Percentiles rank a stretch among this genome's conserved stretches.
Evolutionary conservation across 2,888 invertebrate genomes (phyloP).

Genomic region (Trichogramma evanescens): DNA sequence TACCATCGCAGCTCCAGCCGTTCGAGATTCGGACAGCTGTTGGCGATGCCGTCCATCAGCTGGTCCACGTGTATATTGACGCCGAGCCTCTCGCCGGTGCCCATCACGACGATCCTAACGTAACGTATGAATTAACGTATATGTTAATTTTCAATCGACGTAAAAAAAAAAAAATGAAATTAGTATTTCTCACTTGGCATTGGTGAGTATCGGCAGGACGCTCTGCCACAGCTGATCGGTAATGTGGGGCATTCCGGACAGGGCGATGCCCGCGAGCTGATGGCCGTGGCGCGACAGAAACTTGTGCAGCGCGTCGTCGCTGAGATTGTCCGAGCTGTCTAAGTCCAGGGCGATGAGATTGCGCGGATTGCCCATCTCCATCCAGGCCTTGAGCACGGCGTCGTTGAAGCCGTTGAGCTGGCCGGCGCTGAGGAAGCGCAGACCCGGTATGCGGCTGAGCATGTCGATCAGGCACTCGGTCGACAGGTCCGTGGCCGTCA

Average conservation of each 20-base stretch:
- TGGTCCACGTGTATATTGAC: conserved; percentile 97
- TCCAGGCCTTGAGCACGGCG: conserved; percentile 84
- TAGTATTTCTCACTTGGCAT: conserved; percentile 68
- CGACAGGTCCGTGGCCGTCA: conserved; percentile 93
- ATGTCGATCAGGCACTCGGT: conserved; percentile 90
- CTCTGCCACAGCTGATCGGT: conserved; percentile 98
- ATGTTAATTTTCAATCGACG: background rate
- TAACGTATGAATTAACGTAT: no score
- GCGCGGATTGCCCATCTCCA: conserved; percentile 73
- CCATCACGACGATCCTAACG: conserved; percentile 88
- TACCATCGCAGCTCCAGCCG: conserved; percentile 96
- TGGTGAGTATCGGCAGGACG: conserved; percentile 82
- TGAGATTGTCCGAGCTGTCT: conserved; percentile 90
- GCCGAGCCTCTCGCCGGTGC: conserved; percentile 91
- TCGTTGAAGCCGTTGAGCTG: conserved; percentile 98
- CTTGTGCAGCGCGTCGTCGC: conserved; percentile 86
- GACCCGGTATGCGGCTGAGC: conserved; percentile 75
- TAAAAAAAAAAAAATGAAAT: background rate
- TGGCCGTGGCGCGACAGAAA: conserved; percentile 85
- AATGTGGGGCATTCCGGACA: conserved; percentile 95
- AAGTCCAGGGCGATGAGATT: conserved; percentile 81
- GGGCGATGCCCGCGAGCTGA: conserved; percentile 78
- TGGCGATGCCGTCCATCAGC: conserved; percentile 94
- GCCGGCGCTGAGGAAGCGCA: conserved; percentile 88
- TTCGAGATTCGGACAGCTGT: conserved; percentile 80